Evolutionary conservation across 2,797 vertebrate species (phyloP).

Genomic region (Lophotriccus pileatus): DNA sequence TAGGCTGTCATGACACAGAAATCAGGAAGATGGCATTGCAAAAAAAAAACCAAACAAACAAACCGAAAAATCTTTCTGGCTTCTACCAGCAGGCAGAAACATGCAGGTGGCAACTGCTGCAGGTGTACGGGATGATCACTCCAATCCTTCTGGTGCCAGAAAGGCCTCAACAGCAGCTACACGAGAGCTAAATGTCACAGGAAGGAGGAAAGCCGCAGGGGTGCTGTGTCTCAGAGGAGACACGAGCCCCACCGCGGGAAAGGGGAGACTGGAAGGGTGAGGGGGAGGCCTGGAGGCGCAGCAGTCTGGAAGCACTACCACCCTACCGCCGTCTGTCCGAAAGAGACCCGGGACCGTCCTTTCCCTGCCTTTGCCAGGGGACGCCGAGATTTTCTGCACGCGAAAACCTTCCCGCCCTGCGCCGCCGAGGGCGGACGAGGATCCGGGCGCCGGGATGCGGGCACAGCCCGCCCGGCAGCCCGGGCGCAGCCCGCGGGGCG

Average conservation of each 20-base stretch:
- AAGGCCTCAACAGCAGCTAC: background rate
- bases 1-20: background rate
- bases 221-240: fast-evolving
- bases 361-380: background rate
- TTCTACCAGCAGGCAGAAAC: background rate
- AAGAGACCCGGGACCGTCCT: background rate
- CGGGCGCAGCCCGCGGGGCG: background rate
- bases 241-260: background rate
- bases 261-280: background rate
- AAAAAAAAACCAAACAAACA: background rate
- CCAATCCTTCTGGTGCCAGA: background rate
- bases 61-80: background rate
- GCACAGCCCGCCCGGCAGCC: background rate
- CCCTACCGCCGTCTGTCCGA: fast-evolving
- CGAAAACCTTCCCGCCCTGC: background rate
- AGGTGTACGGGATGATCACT: fast-evolving
- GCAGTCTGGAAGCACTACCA: background rate
- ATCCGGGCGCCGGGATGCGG: too few relatives aligned
- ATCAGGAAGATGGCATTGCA: background rate
- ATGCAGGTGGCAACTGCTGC: fast-evolving
- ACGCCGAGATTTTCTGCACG: too few relatives aligned
- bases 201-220: background rate
- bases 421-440: too few relatives aligned
- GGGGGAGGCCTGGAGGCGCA: background rate
- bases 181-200: fast-evolving